Percentiles rank a stretch among this genome's conserved stretches.
phyloP scores from a whole-genome alignment of 2,797 vertebrate genomes.

The Cottoperca gobio region DNA sequence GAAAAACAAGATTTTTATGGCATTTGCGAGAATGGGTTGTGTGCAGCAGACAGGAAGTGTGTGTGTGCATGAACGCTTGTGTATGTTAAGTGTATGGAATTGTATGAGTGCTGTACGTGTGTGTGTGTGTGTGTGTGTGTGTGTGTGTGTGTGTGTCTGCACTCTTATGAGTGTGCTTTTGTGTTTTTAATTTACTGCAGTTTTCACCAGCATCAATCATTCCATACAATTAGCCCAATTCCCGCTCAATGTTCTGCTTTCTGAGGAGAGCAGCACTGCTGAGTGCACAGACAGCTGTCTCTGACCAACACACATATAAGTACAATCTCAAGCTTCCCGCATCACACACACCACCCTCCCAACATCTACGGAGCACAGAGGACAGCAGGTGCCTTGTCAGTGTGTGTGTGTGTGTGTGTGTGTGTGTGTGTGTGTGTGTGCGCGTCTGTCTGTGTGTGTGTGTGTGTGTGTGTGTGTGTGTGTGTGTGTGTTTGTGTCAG shows the following conservation, averaged over 20 bases:
- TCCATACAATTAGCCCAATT: slow-evolving; percentile 92
- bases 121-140: slow-evolving; percentile 40
- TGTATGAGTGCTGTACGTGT: slow-evolving; percentile 4
- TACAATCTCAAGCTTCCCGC: slow-evolving; percentile 58
- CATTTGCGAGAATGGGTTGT: slow-evolving; percentile 12
- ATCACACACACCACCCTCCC: slow-evolving; percentile 36
- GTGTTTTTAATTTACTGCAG: slow-evolving; percentile 89
- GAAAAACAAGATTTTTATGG: slow-evolving; percentile 13
- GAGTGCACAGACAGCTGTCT: slow-evolving; percentile 93
- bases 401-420: slow-evolving; percentile 68
- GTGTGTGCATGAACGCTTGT: slow-evolving; percentile 14
- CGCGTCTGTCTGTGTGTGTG: slow-evolving; percentile 65
- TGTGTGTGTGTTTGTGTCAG: slow-evolving; percentile 65
- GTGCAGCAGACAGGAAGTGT: slow-evolving; percentile 83
- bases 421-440: slow-evolving; percentile 60
- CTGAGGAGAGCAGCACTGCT: slow-evolving; percentile 88
- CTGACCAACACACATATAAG: slow-evolving; percentile 71
- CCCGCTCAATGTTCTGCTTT: slow-evolving; percentile 90
- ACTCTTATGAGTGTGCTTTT: slow-evolving; percentile 40
- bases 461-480: slow-evolving; percentile 71
- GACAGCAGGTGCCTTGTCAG: slow-evolving; percentile 87
- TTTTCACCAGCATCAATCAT: slow-evolving; percentile 94
- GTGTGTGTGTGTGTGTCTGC: slow-evolving; percentile 40
- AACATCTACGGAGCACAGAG: slow-evolving; percentile 52
- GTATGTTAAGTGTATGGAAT: slow-evolving; percentile 48